These are phyloP conservation scores for Hymenochirus boettgeri DNA, from an alignment of 2,113 vertebrate genomes.

Conservation along the genomic window DNA sequence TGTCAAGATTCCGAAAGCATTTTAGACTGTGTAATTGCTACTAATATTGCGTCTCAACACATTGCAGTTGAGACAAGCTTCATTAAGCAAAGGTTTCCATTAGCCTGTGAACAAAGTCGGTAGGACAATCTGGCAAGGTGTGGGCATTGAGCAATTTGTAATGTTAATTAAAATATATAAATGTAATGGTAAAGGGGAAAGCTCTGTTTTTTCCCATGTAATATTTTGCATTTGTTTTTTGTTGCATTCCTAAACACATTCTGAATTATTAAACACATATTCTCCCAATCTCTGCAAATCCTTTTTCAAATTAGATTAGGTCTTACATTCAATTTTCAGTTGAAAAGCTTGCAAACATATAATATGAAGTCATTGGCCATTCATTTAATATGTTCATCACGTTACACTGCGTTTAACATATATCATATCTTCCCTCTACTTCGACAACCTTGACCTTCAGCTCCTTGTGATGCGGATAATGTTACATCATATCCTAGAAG, in stretches of 20 bases:
- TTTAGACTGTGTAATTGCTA: too few relatives aligned
- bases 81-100: too few relatives aligned
- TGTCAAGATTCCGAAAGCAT: too few relatives aligned
- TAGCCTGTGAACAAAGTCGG: too few relatives aligned
- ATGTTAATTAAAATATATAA: not conserved
- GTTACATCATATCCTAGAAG: conserved; percentile 67
- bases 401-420: conserved; percentile 49
- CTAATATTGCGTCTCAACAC: too few relatives aligned
- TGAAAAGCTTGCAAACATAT: not conserved
- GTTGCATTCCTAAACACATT: not conserved
- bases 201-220: not conserved
- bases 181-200: not conserved
- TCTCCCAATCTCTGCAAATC: not conserved
- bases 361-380: not conserved
- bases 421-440: conserved; percentile 57
- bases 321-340: conserved; percentile 7
- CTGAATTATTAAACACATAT: not conserved
- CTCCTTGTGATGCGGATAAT: conserved; percentile 65
- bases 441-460: conserved; percentile 73
- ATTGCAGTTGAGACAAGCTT: too few relatives aligned
- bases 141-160: too few relatives aligned
- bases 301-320: not conserved
- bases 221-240: not conserved
- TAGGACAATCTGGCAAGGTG: too few relatives aligned
- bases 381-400: conserved; percentile 19